Evolutionary conservation across 2,797 vertebrate species (phyloP).

Genomic region (Antrozous pallidus): DNA sequence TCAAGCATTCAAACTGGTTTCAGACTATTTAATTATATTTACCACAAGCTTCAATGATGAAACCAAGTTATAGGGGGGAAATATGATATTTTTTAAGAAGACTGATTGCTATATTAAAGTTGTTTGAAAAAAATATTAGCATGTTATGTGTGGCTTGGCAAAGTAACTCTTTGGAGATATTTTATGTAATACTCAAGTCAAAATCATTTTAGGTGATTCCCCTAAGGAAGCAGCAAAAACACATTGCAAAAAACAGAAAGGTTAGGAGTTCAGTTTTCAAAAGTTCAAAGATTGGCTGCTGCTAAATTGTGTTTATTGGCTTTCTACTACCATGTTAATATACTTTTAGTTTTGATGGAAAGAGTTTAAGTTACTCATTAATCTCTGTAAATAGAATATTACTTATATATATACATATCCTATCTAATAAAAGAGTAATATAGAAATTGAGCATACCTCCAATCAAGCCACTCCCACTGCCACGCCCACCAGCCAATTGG

Average conservation of each 20-base stretch:
- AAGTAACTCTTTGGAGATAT: conserved; percentile 44
- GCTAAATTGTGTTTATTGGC: background rate
- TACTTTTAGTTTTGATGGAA: background rate
- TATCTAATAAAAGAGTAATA: no score
- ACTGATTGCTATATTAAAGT: conserved; percentile 66
- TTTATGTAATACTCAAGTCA: conserved; percentile 68
- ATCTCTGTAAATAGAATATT: background rate
- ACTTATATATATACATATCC: background rate
- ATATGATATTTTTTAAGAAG: conserved; percentile 59
- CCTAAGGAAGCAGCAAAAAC: conserved; percentile 54
- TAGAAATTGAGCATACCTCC: no score
- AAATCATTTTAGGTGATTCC: conserved; percentile 66
- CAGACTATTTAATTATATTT: conserved; percentile 63
- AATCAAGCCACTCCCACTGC: no score
- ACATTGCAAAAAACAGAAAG: conserved; percentile 23
- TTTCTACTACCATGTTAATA: background rate
- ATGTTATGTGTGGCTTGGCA: conserved; percentile 62
- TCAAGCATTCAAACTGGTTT: conserved; percentile 56
- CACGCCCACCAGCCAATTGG: no score
- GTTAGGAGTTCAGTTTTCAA: conserved; percentile 34
- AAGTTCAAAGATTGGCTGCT: conserved; percentile 30
- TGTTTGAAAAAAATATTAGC: conserved; percentile 61
- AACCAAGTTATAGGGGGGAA: conserved; percentile 42
- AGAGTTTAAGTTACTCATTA: background rate
- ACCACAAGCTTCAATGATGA: conserved; percentile 54